Conservation (phyloP, 2,888 invertebrate species). For the Mythimna pallens region DNA sequence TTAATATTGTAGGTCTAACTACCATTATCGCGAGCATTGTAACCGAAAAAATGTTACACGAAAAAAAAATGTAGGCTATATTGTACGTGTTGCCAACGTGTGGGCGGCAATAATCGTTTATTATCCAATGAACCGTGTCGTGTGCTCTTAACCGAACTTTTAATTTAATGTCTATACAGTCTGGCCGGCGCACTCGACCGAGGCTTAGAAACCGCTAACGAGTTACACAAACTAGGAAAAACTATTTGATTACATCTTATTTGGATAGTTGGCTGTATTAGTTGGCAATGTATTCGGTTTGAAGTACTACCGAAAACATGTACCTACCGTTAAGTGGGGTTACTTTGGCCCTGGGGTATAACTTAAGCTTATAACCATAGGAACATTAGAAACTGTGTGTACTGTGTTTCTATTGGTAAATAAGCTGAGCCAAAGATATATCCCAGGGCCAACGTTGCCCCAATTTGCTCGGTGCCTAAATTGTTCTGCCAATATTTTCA, state of each 20-base stretch:
- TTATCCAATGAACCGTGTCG: slow-evolving; percentile 62
- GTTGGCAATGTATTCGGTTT: slow-evolving; percentile 9
- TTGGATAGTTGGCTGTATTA: slow-evolving; percentile 7
- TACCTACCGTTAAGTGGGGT: too few species aligned
- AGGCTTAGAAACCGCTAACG: slow-evolving; percentile 30
- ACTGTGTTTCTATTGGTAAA: too few species aligned
- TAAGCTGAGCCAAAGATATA: too few species aligned
- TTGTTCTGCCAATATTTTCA: slow-evolving; percentile 31
- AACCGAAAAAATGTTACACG: background rate
- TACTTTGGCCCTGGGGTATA: too few species aligned
- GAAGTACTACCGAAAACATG: slow-evolving; percentile 7
- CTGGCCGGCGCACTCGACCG: slow-evolving; percentile 21
- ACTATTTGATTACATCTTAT: background rate
- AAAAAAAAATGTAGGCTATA: slow-evolving; percentile 25
- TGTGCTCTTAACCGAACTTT: slow-evolving; percentile 59
- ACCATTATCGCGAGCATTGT: slow-evolving; percentile 14
- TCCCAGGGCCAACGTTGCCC: too few species aligned
- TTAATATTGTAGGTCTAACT: slow-evolving; percentile 18
- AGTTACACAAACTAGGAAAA: slow-evolving; percentile 7
- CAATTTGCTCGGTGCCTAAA: background rate
- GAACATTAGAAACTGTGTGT: too few species aligned
- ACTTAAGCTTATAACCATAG: too few species aligned
- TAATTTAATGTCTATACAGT: slow-evolving; percentile 57
- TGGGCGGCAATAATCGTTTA: slow-evolving; percentile 60
- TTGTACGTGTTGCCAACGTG: slow-evolving; percentile 35